Base-by-base conservation (phyloP, 2,888 invertebrate species). In the Metallyticus violacea region DNA sequence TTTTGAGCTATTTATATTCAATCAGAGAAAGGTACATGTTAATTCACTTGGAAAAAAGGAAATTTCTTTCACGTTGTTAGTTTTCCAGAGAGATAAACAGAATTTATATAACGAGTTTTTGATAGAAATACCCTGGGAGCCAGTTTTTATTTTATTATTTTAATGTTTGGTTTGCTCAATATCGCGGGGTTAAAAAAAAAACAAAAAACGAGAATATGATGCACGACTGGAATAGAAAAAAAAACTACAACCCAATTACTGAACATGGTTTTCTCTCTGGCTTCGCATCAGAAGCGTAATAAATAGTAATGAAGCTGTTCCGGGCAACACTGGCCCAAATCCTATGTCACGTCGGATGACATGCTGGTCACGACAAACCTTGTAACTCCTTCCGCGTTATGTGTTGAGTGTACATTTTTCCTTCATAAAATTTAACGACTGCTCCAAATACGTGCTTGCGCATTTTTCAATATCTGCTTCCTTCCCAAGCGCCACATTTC, bases 161-260 rank as follows among this genome's bases (percentile, higher is more conserved):
- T 62, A 62, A 62, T 62, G 40, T 62, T 62, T 62, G 40, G 40
- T 62, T 62, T 62, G 40, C 40, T 62, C 40, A 62, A 62, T 62
- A 62, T 62, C 22, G 40, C 22, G 40, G 40, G 40, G 40, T 62
- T 62, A 62, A 62, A 62, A 62, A 62, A 62, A 62, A 62, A 62
- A 62, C 22, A 62, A 9, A 62, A 62, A 62, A 62, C 40, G 40
- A 62, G 40, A 62, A 22, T 22, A 62, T 22, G 40, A 62, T 62
- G 40, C 40, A 62, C 40, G 40, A 22, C 40, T 62, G 40, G 40
- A 22, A 62, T 62, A 22, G 40, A 62, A 62, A 62, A 62, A 62
- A 62, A 62, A 62, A 15, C 40, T 77, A 83, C 83, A 83, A 77
- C 76, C 15, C 29, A 82, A 82, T 82, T 82, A 82, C 82, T 26